Percentiles rank a stretch among this genome's conserved stretches.
Conservation (phyloP, 2,113 vertebrate species). For the Strix uralensis region DNA sequence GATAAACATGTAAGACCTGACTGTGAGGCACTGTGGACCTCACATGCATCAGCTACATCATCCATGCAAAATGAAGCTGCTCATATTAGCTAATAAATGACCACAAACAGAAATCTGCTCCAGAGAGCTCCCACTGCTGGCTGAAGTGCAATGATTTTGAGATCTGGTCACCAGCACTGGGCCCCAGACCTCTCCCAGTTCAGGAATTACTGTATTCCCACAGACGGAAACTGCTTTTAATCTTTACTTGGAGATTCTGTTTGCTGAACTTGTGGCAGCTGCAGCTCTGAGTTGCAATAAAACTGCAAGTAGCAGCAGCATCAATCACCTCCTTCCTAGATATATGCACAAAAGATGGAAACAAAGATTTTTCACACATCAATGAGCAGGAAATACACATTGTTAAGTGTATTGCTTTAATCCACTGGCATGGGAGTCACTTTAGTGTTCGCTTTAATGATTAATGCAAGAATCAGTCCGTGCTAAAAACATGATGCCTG, state of each 20-base stretch:
- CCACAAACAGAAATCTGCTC: not conserved
- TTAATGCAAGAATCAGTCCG: too few relatives aligned
- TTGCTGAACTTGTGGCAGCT: not conserved
- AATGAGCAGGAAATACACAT: not conserved
- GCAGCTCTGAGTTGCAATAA: not conserved
- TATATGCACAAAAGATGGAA: not conserved
- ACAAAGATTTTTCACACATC: not conserved
- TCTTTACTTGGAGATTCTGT: not conserved
- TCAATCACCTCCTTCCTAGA: not conserved
- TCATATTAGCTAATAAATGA: not conserved
- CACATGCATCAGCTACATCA: not conserved
- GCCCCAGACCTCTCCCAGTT: not conserved
- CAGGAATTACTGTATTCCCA: not conserved
- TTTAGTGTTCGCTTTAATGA: not conserved
- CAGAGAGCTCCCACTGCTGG: not conserved
- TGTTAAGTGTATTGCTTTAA: not conserved
- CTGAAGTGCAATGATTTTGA: not conserved
- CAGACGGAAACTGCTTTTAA: not conserved
- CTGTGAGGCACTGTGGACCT: too few relatives aligned
- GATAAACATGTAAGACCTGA: too few relatives aligned
- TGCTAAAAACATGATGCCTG: too few relatives aligned
- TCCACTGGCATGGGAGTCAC: not conserved
- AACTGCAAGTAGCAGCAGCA: not conserved
- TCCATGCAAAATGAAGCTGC: not conserved
- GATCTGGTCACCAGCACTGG: not conserved